Percentiles rank a stretch among this genome's conserved stretches.
These are phyloP conservation scores for Caenorhabditis briggsae DNA, from an alignment of 1,140 invertebrate species.

Conservation along the genomic window DNA sequence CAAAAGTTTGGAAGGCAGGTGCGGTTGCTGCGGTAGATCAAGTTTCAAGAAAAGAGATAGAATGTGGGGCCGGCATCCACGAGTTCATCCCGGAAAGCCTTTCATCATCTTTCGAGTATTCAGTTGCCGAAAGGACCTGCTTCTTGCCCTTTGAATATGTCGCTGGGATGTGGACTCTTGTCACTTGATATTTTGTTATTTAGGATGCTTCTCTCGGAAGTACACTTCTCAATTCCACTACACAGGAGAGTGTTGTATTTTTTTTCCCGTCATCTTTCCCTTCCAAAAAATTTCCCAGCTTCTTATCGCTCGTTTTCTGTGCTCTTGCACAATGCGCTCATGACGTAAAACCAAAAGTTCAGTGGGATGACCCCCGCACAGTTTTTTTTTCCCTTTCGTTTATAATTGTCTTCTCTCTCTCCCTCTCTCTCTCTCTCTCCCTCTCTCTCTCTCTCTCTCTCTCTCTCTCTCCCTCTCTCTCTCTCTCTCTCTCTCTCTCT, in stretches of 20 bases:
- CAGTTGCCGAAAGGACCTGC: background rate
- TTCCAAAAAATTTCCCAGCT: conserved; percentile 2
- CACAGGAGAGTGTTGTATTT: background rate
- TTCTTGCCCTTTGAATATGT: conserved; percentile 20
- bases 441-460: too few relatives aligned
- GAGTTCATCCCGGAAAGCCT: background rate
- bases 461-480: too few relatives aligned
- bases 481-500: too few relatives aligned
- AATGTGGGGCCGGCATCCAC: background rate
- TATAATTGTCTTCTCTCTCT: too few relatives aligned
- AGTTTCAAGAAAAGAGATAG: background rate
- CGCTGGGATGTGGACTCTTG: conserved; percentile 12
- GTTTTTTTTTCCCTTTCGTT: background rate
- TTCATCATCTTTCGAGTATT: conserved; percentile 52
- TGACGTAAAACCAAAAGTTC: conserved; percentile 51
- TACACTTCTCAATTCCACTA: background rate
- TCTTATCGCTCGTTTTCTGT: conserved; percentile 45
- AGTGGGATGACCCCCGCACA: conserved; percentile 5
- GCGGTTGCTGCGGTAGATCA: conserved; percentile 13
- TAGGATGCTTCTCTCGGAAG: background rate
- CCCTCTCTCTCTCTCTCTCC: too few relatives aligned
- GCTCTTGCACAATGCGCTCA: background rate
- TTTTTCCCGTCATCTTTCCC: background rate
- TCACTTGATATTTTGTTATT: conserved; percentile 56
- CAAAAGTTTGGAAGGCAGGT: conserved; percentile 22